Percentiles rank a stretch among this genome's conserved stretches.
phyloP scores from a whole-genome alignment of 2,113 vertebrate species.

The Pygoscelis adeliae region DNA sequence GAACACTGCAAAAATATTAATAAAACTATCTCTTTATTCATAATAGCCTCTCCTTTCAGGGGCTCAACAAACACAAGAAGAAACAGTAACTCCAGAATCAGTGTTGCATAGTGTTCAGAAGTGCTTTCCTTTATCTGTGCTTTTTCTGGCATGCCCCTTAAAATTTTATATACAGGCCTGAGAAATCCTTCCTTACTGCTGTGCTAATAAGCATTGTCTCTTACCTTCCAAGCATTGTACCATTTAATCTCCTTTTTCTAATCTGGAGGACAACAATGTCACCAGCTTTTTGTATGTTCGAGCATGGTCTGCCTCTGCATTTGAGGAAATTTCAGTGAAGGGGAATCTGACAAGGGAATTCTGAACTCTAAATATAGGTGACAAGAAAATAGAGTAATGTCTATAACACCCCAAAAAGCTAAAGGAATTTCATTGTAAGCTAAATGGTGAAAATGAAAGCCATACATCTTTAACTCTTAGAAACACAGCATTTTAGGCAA shows the following conservation, averaged over 20 bases:
- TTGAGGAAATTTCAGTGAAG: background rate
- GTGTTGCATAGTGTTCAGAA: background rate
- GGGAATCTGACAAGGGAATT: background rate
- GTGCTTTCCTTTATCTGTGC: background rate
- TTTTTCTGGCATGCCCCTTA: background rate
- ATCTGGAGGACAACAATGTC: background rate
- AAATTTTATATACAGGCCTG: background rate
- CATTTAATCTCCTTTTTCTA: background rate
- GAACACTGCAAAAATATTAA: background rate
- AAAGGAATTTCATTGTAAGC: background rate
- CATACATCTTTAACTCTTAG: background rate
- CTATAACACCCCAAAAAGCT: background rate
- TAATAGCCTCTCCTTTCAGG: background rate
- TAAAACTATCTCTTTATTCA: background rate
- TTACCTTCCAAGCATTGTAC: background rate
- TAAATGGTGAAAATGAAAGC: background rate
- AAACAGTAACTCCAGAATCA: background rate
- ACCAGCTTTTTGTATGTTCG: background rate
- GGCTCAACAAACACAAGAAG: background rate
- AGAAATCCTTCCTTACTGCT: background rate
- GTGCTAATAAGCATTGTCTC: background rate
- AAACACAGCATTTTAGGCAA: background rate
- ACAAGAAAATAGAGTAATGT: background rate
- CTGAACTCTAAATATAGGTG: background rate
- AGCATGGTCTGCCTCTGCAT: background rate